Base-by-base conservation (phyloP, 2,113 vertebrate genomes). In the Elanoides forficatus region DNA sequence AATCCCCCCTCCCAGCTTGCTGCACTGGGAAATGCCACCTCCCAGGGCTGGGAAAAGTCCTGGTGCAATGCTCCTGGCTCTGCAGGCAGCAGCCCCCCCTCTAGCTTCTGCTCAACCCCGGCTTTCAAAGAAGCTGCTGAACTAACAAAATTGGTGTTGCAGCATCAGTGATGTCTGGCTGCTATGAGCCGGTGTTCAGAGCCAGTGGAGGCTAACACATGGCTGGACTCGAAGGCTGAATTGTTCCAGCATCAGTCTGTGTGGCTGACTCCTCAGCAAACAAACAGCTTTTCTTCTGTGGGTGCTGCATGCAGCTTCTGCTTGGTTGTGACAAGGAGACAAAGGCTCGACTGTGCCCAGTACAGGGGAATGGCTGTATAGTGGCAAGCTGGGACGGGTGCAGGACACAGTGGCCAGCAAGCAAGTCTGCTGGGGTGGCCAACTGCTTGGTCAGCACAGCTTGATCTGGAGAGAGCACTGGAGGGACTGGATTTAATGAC, bases 291-390 rank as follows among this genome's bases (percentile, higher is more conserved):
- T 59, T 93, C 62, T 86, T 81, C 53, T 43, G 50, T 6, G 22
- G 62, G 18, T 34, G 62, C 67, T 21, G 19, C 2, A 1, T 7
- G 70, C 15, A 8, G 60, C 43, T 81, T n/a, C 52, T 43, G 71
- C 71, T 48, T 3, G 81, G 17, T 19, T 0, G 5, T 29, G 42
- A 10, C 29, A 7, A 15, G 42, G 0, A 3, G 76, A 88, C 68
- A 66, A 70, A 68, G 50, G 68, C 58, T 32, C 1, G 7, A 7
- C 56, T 81, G 85, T 89, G 63, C 74, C 60, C 34, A 1, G 0
- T 0, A 26, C 27, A 6, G 52, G 59, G 58, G 34, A 72, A 22
- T 0, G 6, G 22, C 50, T 30, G 16, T 0, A 26, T 8, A 8
- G 17, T 2, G 0, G n/a, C 5, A 10, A 32, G 34, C 48, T 27